Evolutionary conservation across 2,888 invertebrate genomes (phyloP).

Genomic region (Spisula solida): DNA sequence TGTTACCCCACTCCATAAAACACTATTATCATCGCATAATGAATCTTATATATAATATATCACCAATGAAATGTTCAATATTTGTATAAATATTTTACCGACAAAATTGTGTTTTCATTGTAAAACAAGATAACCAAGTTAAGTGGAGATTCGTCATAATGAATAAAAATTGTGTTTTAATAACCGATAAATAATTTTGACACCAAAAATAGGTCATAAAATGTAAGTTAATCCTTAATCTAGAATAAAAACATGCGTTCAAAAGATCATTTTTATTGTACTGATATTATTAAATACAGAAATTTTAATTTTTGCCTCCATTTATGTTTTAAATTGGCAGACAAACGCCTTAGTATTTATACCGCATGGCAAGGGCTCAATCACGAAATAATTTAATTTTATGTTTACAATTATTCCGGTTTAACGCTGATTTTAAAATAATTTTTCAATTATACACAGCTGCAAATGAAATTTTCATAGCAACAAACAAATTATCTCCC

Average conservation of each 20-base stretch:
- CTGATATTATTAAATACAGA: too few relatives aligned
- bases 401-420: too few relatives aligned
- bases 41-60: neutral
- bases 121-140: neutral
- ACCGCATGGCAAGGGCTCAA: too few relatives aligned
- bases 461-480: too few relatives aligned
- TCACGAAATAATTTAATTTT: too few relatives aligned
- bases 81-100: neutral
- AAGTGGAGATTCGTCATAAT: neutral
- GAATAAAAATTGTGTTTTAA: slow-evolving; percentile 2
- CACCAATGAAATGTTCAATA: neutral
- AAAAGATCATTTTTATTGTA: too few relatives aligned
- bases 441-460: too few relatives aligned
- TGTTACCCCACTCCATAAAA: neutral
- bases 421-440: too few relatives aligned
- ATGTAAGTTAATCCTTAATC: neutral
- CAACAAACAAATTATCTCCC: too few relatives aligned
- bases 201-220: slow-evolving; percentile 2
- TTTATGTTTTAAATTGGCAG: too few relatives aligned
- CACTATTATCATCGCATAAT: neutral
- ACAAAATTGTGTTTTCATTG: neutral
- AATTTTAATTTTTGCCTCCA: too few relatives aligned
- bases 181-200: neutral
- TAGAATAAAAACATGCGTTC: neutral
- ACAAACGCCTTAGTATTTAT: too few relatives aligned